Evolutionary conservation across 2,113 vertebrate species (phyloP).

Genomic region (Spea bombifrons): DNA sequence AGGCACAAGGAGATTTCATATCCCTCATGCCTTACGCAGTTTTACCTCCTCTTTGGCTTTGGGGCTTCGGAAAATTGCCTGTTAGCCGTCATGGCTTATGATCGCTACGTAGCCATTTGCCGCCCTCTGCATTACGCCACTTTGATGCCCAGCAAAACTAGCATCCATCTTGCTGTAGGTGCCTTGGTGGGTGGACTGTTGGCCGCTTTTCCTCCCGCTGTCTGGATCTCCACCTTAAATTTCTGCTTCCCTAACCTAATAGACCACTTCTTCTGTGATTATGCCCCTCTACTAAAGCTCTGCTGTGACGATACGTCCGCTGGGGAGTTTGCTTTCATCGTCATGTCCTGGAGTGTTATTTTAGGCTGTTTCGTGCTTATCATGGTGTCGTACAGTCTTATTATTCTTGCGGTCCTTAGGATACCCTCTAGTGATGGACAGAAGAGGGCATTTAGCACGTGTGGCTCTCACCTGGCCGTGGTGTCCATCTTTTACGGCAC

Average conservation of each 20-base stretch:
- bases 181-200: slow-evolving; percentile 20
- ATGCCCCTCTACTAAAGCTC: slow-evolving; percentile 33
- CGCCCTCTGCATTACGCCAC: slow-evolving; percentile 22
- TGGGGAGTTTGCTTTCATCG: slow-evolving; percentile 30
- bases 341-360: slow-evolving; percentile 42
- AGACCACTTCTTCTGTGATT: slow-evolving; percentile 39
- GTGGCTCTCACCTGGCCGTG: slow-evolving; percentile 31
- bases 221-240: slow-evolving; percentile 29
- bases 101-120: slow-evolving; percentile 32
- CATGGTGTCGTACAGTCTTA: slow-evolving; percentile 30
- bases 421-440: slow-evolving; percentile 28
- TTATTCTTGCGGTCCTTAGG: slow-evolving; percentile 22
- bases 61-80: slow-evolving; percentile 35
- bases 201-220: slow-evolving; percentile 21
- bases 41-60: slow-evolving; percentile 29
- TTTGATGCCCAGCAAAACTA: slow-evolving; percentile 16
- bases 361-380: slow-evolving; percentile 31
- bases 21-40: slow-evolving; percentile 23
- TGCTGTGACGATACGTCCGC: slow-evolving; percentile 28
- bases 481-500: slow-evolving; percentile 38
- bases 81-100: slow-evolving; percentile 39
- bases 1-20: slow-evolving; percentile 17
- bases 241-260: slow-evolving; percentile 36
- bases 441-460: slow-evolving; percentile 30
- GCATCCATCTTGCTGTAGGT: slow-evolving; percentile 13